phyloP scores from a whole-genome alignment of 2,888 invertebrate genomes.

The Apeira syringaria region DNA sequence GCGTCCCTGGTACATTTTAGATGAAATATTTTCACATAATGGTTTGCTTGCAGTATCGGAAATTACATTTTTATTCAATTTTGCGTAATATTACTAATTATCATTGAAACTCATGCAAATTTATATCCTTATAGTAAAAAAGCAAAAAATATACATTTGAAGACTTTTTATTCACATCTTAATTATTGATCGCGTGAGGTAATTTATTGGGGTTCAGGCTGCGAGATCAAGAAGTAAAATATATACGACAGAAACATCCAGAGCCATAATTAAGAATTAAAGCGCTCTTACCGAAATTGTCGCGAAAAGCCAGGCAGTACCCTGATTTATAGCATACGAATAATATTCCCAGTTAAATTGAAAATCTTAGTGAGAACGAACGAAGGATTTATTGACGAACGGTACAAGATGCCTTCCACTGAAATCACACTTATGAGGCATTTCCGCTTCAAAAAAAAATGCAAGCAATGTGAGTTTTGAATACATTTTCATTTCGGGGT shows the following conservation, averaged over 20 bases:
- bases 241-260: slow-evolving; percentile 60
- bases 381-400: slow-evolving; percentile 52
- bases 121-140: too few relatives aligned
- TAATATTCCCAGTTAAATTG: slow-evolving; percentile 66
- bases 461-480: slow-evolving; percentile 13
- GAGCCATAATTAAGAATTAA: slow-evolving; percentile 76
- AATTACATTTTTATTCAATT: too few relatives aligned
- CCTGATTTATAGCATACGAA: slow-evolving; percentile 64
- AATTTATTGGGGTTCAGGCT: slow-evolving; percentile 55
- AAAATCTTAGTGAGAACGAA: slow-evolving; percentile 58
- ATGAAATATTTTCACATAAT: too few relatives aligned
- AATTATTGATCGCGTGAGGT: slow-evolving; percentile 61
- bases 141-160: too few relatives aligned
- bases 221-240: slow-evolving; percentile 63
- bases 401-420: slow-evolving; percentile 37
- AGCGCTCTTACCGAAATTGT: slow-evolving; percentile 69
- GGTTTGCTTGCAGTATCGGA: too few relatives aligned
- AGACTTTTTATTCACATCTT: slow-evolving; percentile 62
- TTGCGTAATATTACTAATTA: too few relatives aligned
- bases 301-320: slow-evolving; percentile 49
- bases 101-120: too few relatives aligned
- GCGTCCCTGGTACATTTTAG: too few relatives aligned
- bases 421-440: slow-evolving; percentile 27
- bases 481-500: too few relatives aligned
- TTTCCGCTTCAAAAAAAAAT: slow-evolving; percentile 13